Base-by-base conservation (phyloP, 53 echinoderm and acorn worm genomes). In the Henricia sp. region DNA sequence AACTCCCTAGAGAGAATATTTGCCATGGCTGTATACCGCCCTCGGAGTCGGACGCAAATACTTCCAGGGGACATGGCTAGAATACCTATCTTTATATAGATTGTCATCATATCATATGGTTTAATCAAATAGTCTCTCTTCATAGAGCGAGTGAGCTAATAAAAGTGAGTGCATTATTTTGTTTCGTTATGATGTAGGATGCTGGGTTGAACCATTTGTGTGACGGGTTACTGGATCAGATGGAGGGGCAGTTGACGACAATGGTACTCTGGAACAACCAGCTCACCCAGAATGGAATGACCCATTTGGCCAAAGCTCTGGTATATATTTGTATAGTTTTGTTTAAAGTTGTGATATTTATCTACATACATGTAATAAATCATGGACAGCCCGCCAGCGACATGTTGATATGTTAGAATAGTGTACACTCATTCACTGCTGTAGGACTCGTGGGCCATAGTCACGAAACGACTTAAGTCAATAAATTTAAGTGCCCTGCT, bases 221-320 rank as follows among this genome's bases (percentile, higher is more conserved):
- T 55, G 92, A 95, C 73, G 99, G 99, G 32, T 69, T 99, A 68
- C 73, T 90, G 24, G 99, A 90, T 59, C 99, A 99, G 69, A 86
- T 88, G 57, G 91, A 92, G 67, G 99, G 90, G 60, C 90, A 90
- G 43, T 89, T 99, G 34, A 84, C 90, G 37, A 99, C 99, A 14
- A 69, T 99, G 52, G 99, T 99, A 19, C 87, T 99, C 43, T 99
- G 99, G 99, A 99, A 99, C 71, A 99, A 99, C 37, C 94, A 94
- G 43, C 89, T 99, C 74, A 90, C 99, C 44, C 99, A 99, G 56
- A 90, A 88, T 67, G 99, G 94, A 68, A 94, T 87, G 69, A 89
- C 90, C 38, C 94, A 99, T 80, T 92, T 99, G 30, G 92, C 92
- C 10, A 99, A 92, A 82, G 92, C 99, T 38, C 59, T 99, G 94